A percentile compares a stretch with the other conserved stretches of the same genome.
phyloP scores from a whole-genome alignment of 2,113 vertebrate species.

The Brachypodius melanocephalos region DNA sequence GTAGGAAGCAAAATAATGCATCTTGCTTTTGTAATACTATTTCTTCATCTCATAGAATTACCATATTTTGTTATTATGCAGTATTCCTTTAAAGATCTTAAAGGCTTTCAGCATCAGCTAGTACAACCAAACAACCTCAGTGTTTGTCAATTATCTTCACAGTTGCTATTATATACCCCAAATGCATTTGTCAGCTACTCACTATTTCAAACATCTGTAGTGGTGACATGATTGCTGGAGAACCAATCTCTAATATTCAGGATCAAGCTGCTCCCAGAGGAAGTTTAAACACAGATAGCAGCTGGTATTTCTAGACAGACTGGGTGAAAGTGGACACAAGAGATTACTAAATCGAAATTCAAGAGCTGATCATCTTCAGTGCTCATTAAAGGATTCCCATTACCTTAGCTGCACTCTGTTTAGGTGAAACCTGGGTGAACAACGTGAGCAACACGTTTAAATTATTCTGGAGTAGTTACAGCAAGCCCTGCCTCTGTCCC shows the following conservation, averaged over 20 bases:
- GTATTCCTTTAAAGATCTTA: neutral
- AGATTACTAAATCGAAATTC: neutral
- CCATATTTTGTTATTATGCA: neutral
- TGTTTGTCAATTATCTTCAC: neutral
- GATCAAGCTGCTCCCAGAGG: neutral
- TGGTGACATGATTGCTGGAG: neutral
- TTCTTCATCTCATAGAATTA: neutral
- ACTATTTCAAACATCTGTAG: neutral
- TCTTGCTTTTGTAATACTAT: neutral
- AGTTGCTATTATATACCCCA: neutral
- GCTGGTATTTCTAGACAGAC: neutral
- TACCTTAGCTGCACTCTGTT: neutral
- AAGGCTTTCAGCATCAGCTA: neutral
- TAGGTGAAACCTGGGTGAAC: neutral
- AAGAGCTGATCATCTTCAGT: neutral
- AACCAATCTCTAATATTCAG: neutral
- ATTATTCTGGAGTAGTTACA: neutral
- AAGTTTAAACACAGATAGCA: neutral
- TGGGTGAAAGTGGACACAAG: neutral
- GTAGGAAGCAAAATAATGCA: neutral
- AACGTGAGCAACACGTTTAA: neutral
- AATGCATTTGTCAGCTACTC: neutral
- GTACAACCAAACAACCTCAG: neutral
- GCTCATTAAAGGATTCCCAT: neutral
- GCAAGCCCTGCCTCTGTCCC: neutral